Evolutionary conservation across 2,797 vertebrate genomes (phyloP), one percentile per base, ranked within the genome.

Genomic region (Tenualosa ilisha): DNA sequence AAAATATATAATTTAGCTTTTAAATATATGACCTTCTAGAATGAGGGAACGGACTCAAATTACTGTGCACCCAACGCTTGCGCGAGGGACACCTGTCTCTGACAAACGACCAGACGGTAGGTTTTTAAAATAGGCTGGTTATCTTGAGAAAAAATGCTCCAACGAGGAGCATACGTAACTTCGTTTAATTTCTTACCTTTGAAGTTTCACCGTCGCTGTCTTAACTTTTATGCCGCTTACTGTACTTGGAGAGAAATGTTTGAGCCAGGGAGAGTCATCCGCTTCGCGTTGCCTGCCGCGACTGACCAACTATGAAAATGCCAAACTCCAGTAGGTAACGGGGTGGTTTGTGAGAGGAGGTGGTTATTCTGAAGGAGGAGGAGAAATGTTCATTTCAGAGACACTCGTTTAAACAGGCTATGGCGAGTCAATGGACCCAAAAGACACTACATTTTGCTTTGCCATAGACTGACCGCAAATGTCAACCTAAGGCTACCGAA

Each of bases 231-330:
- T 40, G 40, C 6, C 72, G 72, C 72, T 40, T 43, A 79, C 72
- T 79, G 37, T 79, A 79, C 37, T 79, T 46, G 6, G 17, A 46
- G 72, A 79, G 37, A 79, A 75, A 13, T 75, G 37, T 43, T 40
- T 75, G 13, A 75, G 37, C 15, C 68, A 43, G 37, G 15, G 40
- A 75, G 68, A 79, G 40, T 79, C 72, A 46, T 79, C 72, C 37
- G 72, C 40, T 46, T 79, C 72, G 72, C 72, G 72, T 79, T 79
- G 72, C 72, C 72, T 46, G 72, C 72, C 72, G 72, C 15, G 72
- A 79, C 72, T 79, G 72, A 79, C 72, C 72, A 79, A 79, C 37
- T 46, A 40, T 79, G 40, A 40, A 79, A 79, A 79, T 46, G 37
- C 72, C 72, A 79, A 79, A 40, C 37, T 79, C 72, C 72, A 79